Evolutionary conservation across 1,140 invertebrate genomes (phyloP).

Genomic region (Dufourea novaeangliae): DNA sequence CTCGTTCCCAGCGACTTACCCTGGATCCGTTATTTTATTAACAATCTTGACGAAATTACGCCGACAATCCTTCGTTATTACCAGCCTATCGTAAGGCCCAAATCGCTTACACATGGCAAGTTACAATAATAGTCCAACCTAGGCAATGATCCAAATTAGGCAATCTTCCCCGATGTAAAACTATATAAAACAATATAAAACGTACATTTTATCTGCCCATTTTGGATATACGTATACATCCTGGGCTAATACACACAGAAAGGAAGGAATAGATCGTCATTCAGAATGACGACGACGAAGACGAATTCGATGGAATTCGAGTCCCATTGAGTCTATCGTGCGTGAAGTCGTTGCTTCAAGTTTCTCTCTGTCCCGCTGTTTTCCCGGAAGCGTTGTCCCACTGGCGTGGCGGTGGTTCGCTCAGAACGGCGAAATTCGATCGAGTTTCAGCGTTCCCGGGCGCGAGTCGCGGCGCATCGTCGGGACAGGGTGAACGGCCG

Average conservation of each 20-base stretch:
- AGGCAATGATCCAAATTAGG: too few species aligned
- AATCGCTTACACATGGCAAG: too few species aligned
- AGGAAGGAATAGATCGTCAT: too few species aligned
- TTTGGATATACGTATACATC: too few species aligned
- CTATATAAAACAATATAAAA: too few species aligned
- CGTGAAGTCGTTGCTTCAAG: not conserved
- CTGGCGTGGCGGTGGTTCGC: conserved; percentile 1
- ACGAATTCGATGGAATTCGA: not conserved
- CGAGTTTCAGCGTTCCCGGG: conserved; percentile 58
- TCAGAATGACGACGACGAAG: too few species aligned
- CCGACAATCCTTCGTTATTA: too few species aligned
- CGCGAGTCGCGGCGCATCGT: conserved; percentile 38
- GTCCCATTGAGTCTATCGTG: not conserved
- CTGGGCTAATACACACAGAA: too few species aligned
- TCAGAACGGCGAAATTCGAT: conserved; percentile 60
- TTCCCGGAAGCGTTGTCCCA: conserved; percentile 40
- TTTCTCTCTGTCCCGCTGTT: not conserved
- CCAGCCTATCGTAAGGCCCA: too few species aligned
- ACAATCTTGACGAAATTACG: not conserved
- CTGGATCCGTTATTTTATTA: not conserved
- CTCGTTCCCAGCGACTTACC: not conserved
- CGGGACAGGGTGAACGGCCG: conserved; percentile 79
- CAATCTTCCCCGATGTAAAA: too few species aligned
- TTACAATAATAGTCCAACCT: too few species aligned
- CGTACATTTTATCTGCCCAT: too few species aligned